Base-by-base conservation (phyloP, 2,888 invertebrate species). In the Ganaspis brasiliensis region DNA sequence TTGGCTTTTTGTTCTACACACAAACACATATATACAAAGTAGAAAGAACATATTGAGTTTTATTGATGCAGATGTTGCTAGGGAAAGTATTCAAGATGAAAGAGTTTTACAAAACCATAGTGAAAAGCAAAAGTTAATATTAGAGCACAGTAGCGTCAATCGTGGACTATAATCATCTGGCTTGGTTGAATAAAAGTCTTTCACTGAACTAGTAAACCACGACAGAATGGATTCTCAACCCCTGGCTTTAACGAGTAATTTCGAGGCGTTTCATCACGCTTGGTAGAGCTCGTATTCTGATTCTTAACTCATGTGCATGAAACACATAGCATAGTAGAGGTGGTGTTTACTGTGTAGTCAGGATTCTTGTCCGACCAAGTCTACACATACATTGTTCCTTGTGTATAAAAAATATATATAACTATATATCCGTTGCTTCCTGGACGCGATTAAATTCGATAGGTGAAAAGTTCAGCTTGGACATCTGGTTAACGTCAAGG, bases 191-290 rank as follows among this genome's bases (percentile, higher is more conserved):
- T 67, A n/a, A 24, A 67, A 67, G 45, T 67, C 67, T 24, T 21
- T 67, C 67, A 45, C 67, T 67, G 67, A 45, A 45, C 67, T 67
- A 67, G 67, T 67, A 67, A 67, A 67, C 67, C 45, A 45, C 67
- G 67, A 45, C 24, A 67, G 67, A 67, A 67, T 67, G 67, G 24
- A 26, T 45, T 45, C 67, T 45, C 40, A n/a, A 56, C 56, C 56
- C 57, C 72, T 57, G 31, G 57, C 19, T 56, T 72, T 72, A 72
- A 72, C 72, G 40, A 56, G 56, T 72, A 72, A 72, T 72, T 72
- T 72, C 37, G 57, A 56, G 24, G 35, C 24, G 37, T 72, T 72
- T 72, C 57, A 56, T 72, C 56, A 72, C 56, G 72, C 37, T 72
- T 40, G 24, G 12, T 56, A 14, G 40, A 24, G n/a, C 37, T 14